Evolutionary conservation across 2,797 vertebrate species (phyloP), one percentile per base, ranked within the genome.

Genomic region (Knipowitschia caucasica): DNA sequence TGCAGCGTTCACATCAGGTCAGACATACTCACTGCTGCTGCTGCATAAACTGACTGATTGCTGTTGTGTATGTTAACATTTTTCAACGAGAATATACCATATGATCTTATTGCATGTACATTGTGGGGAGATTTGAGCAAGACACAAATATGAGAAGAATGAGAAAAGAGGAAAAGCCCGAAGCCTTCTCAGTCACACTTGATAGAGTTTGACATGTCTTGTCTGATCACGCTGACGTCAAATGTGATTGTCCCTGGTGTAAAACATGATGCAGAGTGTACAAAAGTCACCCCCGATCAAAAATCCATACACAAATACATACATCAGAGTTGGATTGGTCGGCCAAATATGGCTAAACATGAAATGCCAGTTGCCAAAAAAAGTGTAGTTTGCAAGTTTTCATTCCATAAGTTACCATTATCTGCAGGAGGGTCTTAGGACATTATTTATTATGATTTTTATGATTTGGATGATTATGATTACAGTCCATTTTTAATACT

Each of bases 31-130:
- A n/a, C n/a, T n/a, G n/a, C n/a, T 66, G 51, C 46, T 64, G 62
- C 44, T 84, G 79, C 83, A 81, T 83, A 84, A 61, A 67, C 56
- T 67, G 67, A 77, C 71, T 83, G 78, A 84, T 84, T 83, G 71
- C 70, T 75, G 23, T 2, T 54, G 64, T 80, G 64, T 75, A 81
- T 81, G 76, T 71, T 67, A 76, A 69, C 75, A 81, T 80, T 83
- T 82, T 81, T 44, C 58, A 68, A 30, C 1, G 5, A 51, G 57
- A n/a, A n/a, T 53, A 23, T 64, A 45, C 59, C 56, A 45, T 74
- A 72, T 44, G 30, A 70, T 53, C 31, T 10, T 10, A 5, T 31
- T 71, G 15, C 49, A 20, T 43, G 64, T 69, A 50, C 34, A 27
- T 50, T 0, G 26, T 12, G 18, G 56, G 17, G 18, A 17, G 21